These are phyloP conservation scores for Reticulitermes speratus DNA, from an alignment of 1,140 invertebrate species.

Conservation along the genomic window DNA sequence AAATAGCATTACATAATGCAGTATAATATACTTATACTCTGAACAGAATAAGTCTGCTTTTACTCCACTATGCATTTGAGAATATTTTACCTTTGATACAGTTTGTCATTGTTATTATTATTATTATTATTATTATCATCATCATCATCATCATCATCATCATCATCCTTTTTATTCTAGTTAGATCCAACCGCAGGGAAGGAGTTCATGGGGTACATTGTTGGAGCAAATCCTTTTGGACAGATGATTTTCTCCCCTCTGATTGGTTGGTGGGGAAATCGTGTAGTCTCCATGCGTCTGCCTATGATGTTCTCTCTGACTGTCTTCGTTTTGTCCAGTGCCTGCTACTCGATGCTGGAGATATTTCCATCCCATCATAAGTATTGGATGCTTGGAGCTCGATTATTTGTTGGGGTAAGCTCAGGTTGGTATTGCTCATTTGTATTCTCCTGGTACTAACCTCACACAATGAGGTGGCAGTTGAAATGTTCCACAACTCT, in stretches of 20 bases:
- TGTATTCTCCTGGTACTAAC: not conserved
- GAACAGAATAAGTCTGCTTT: no score
- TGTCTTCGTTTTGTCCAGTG: constrained; percentile 74
- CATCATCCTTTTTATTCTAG: constrained; percentile 41
- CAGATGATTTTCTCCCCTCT: constrained; percentile 87
- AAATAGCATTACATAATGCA: no score
- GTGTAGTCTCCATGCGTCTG: constrained; percentile 63
- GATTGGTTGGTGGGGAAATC: constrained; percentile 83
- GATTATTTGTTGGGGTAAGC: constrained; percentile 83
- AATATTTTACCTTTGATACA: no score
- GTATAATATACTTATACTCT: no score
- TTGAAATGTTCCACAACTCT: not conserved
- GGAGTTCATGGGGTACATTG: constrained; percentile 80
- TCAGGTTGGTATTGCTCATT: constrained; percentile 48
- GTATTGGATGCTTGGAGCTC: constrained; percentile 70
- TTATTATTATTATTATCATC: no score
- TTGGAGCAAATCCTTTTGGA: constrained; percentile 84
- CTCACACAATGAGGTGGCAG: no score
- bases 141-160: no score
- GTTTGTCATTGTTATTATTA: no score
- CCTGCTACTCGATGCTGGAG: constrained; percentile 77
- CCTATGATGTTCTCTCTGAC: constrained; percentile 70
- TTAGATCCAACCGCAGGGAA: constrained; percentile 74
- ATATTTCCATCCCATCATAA: constrained; percentile 58
- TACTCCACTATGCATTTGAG: no score